Evolutionary conservation across 2,888 invertebrate species (phyloP), one percentile per base, ranked within the genome.

Genomic region (Cheilosia soror): DNA sequence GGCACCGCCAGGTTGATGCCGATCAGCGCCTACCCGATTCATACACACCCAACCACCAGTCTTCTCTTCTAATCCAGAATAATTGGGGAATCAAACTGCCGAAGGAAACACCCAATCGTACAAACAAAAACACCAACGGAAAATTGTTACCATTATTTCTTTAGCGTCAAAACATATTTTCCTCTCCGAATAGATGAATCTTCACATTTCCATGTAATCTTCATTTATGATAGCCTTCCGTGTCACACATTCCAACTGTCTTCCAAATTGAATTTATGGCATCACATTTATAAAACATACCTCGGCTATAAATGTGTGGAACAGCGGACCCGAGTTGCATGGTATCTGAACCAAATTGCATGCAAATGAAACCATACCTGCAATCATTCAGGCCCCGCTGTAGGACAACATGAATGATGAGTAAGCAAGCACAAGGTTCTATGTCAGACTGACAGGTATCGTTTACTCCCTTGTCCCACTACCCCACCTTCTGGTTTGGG

Each of bases 331-430:
- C 69, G 44, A 53, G 47, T 57, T 49, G 49, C 47, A 63, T 40
- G 47, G 29, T 65, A 63, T 71, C 71, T 65, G 58, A 78, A 69
- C 71, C 40, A 51, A 65, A 68, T 55, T 27, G 27, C 71, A 72
- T 72, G 78, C 71, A 78, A 78, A 78, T 78, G 33, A 78, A 78
- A 78, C 31, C 58, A 62, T 65, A 71, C 49, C 71, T 65, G 65
- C 65, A 79, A 79, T 79, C 78, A 79, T 62, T 79, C 78, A 79
- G 40, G 27, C n/a, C 27, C 9, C 27, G 11, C 47, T 63, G 63
- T 44, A 72, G 71, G 78, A 65, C 78, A 79, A 29, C 11, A 65
- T 65, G 78, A 79, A 72, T 65, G 58, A 79, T 79, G 78, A 42
- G 71, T 47, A 37, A 37, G 37, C 37, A 33, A 72, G 51, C 58